Evolutionary conservation across 2,797 vertebrate genomes (phyloP), one percentile per base, ranked within the genome.

Genomic region (Tenualosa ilisha): DNA sequence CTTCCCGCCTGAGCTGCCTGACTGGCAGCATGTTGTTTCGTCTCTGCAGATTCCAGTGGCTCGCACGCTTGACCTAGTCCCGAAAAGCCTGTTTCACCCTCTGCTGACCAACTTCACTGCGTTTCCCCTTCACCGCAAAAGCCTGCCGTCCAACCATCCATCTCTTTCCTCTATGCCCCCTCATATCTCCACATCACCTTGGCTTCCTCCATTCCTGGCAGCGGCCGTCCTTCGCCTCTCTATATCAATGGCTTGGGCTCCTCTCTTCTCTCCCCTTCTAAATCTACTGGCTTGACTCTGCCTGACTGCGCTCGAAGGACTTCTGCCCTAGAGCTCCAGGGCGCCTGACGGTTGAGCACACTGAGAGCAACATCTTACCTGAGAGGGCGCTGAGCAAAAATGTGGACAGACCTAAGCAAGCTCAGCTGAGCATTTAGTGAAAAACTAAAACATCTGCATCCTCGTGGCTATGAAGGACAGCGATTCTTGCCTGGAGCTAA

Each of bases 11-110:
- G 68, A 75, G 68, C 37, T 43, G 68, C 68, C 31, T 72, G 65
- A 72, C 26, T 85, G 81, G 43, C 31, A 59, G n/a, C 37, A 49
- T 63, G n/a, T 4, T 82, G 63, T 53, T 82, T 79, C 37, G 53
- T 43, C 51, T 82, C 37, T 85, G 37, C 65, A 88, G 89, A 93
- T 91, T 92, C 88, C 88, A 89, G 85, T 87, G 84, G 89, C 37
- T 86, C 85, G 85, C 86, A 91, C 0, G 93, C 91, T 93, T 94
- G 94, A 94, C 93, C 91, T 93, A 91, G 68, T 94, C 89, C 63
- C 84, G 46, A 85, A 92, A 91, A 93, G 91, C 89, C 91, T 91
- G 91, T 95, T 95, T 94, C 92, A 94, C 91, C 91, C 93, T 93
- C 91, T 84, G 86, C 88, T 91, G 91, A 93, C 91, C 84, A 88